phyloP scores from a whole-genome alignment of 2,113 vertebrate genomes.

The Albula glossodonta region DNA sequence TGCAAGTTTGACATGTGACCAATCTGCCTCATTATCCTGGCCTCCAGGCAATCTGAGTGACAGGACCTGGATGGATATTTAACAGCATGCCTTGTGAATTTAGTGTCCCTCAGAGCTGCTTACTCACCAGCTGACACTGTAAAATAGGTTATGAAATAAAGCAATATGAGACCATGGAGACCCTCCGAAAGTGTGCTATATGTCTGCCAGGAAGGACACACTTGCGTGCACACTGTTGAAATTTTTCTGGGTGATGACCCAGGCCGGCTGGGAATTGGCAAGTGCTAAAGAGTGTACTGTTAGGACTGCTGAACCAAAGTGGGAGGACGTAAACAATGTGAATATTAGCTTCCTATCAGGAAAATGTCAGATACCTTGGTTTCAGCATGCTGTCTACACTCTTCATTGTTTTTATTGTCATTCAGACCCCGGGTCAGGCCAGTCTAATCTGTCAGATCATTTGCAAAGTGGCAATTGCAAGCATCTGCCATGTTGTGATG shows the following conservation, averaged over 20 bases:
- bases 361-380: not conserved
- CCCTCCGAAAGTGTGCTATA: not conserved
- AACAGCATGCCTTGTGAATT: not conserved
- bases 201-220: not conserved
- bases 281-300: not conserved
- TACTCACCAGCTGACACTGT: not conserved
- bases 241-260: slow-evolving; percentile 36
- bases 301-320: not conserved
- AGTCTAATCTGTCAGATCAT: slow-evolving; percentile 48
- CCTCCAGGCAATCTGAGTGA: slow-evolving; percentile 1
- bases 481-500: slow-evolving; percentile 18
- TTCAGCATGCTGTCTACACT: not conserved
- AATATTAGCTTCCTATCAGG: slow-evolving; percentile 29
- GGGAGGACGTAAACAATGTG: slow-evolving; percentile 31
- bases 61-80: slow-evolving; percentile 12
- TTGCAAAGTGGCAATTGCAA: slow-evolving; percentile 42
- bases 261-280: not conserved
- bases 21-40: slow-evolving; percentile 1
- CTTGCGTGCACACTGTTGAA: not conserved
- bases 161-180: not conserved
- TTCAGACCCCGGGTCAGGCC: not conserved
- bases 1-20: not conserved
- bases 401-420: not conserved
- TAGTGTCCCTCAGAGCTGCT: not conserved
- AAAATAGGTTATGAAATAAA: not conserved